Percentiles rank a stretch among this genome's conserved stretches.
These are phyloP conservation scores for Hemistola chrysoprasaria DNA, from an alignment of 2,888 invertebrate genomes.

Conservation along the genomic window DNA sequence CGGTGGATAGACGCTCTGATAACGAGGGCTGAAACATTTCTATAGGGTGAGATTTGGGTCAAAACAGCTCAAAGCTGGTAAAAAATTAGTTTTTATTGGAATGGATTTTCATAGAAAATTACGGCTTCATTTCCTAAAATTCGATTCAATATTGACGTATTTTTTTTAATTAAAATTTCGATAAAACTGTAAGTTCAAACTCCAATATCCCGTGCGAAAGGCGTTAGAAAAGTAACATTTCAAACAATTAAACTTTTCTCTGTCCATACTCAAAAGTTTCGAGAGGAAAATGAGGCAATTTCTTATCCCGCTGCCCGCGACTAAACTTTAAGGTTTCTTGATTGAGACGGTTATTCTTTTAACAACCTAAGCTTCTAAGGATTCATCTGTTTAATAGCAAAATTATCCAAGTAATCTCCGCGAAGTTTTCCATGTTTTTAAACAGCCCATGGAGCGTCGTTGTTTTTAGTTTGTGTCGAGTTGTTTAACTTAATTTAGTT, in stretches of 20 bases:
- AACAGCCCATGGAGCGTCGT: constrained; percentile 1
- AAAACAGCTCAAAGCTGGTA: no score
- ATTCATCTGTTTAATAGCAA: constrained; percentile 32
- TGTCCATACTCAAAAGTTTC: constrained; percentile 29
- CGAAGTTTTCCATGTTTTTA: constrained; percentile 28
- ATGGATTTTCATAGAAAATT: no score
- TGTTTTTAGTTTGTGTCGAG: constrained; percentile 7
- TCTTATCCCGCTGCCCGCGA: constrained; percentile 24
- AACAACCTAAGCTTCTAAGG: constrained; percentile 28
- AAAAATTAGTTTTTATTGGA: no score
- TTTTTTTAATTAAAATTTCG: constrained; percentile 3
- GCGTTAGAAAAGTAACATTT: constrained; percentile 42
- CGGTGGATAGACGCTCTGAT: no score
- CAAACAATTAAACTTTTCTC: constrained; percentile 52
- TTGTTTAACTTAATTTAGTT: constrained; percentile 13
- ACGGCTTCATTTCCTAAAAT: no score
- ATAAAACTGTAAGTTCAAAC: constrained; percentile 22
- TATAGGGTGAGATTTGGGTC: no score
- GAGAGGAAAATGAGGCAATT: constrained; percentile 37
- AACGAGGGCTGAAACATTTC: no score
- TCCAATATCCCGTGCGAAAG: constrained; percentile 19
- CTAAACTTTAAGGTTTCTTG: constrained; percentile 33
- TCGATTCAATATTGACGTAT: no score
- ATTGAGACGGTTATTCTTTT: constrained; percentile 36
- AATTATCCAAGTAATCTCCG: constrained; percentile 31